phyloP scores from a whole-genome alignment of 2,113 vertebrate genomes.

The Gracilinanus agilis region DNA sequence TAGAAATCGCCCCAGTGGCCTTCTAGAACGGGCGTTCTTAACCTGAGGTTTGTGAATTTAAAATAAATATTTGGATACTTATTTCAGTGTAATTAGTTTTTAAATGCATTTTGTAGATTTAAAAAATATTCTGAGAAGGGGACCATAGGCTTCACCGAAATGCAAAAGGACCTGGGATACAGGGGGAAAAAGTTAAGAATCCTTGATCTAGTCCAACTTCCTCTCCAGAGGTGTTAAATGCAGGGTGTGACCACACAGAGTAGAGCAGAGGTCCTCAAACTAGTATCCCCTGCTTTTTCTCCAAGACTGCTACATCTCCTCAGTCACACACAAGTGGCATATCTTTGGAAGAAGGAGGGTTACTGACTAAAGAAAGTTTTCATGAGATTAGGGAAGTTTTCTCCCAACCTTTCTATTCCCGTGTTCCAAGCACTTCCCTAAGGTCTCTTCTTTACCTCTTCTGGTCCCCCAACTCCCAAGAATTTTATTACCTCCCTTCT shows the following conservation, averaged over 20 bases:
- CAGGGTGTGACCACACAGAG: not conserved
- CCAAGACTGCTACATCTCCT: not conserved
- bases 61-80: not conserved
- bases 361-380: not conserved
- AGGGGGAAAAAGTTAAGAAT: too few species aligned
- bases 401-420: slow-evolving; percentile 2
- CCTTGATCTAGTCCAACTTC: not conserved
- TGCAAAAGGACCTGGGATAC: too few species aligned
- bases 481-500: not conserved
- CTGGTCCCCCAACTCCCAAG: not conserved
- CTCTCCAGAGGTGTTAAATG: not conserved
- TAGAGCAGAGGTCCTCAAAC: not conserved
- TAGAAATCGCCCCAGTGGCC: not conserved
- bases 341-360: not conserved
- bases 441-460: not conserved
- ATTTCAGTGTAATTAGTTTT: not conserved
- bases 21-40: not conserved
- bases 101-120: not conserved
- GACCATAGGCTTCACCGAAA: not conserved
- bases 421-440: not conserved
- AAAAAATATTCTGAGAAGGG: not conserved
- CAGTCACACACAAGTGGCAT: not conserved
- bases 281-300: not conserved
- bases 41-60: not conserved
- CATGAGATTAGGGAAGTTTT: not conserved